These are phyloP conservation scores for Drosophila mojavensis DNA, from an alignment of 1,140 invertebrate species.

Conservation along the genomic window DNA sequence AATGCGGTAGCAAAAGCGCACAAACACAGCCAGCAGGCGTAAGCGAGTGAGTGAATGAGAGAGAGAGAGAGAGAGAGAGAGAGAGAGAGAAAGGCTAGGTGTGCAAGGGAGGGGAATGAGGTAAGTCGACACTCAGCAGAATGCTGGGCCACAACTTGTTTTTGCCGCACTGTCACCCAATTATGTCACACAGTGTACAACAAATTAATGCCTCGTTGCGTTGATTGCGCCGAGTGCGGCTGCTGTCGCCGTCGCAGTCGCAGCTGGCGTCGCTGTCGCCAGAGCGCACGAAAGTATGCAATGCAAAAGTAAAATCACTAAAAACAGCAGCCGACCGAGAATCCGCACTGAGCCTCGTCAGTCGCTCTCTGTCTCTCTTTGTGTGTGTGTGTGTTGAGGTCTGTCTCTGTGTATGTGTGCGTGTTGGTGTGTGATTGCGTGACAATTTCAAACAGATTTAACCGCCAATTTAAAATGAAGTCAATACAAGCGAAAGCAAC, in stretches of 20 bases:
- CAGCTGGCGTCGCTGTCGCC: constrained; percentile 38
- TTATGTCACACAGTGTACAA: constrained; percentile 82
- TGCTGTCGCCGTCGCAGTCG: constrained; percentile 20
- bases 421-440: no score
- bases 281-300: constrained; percentile 74
- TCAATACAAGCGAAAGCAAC: constrained; percentile 70
- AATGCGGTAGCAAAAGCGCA: constrained; percentile 59
- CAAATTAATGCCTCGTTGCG: constrained; percentile 83
- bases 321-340: constrained; percentile 64
- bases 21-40: background rate
- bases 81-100: background rate
- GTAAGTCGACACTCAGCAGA: constrained; percentile 31
- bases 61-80: background rate
- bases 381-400: constrained; percentile 32
- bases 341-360: constrained; percentile 29
- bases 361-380: constrained; percentile 3
- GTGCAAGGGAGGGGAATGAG: background rate
- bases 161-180: constrained; percentile 82
- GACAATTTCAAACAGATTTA: constrained; percentile 83
- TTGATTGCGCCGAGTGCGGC: constrained; percentile 75
- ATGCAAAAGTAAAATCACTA: constrained; percentile 75
- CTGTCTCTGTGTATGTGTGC: constrained; percentile 37
- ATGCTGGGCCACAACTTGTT: constrained; percentile 64
- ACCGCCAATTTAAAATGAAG: constrained; percentile 83
- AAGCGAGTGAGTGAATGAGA: background rate